Conservation (phyloP, 2,888 invertebrate species). For the Drosophila imparisetae region DNA sequence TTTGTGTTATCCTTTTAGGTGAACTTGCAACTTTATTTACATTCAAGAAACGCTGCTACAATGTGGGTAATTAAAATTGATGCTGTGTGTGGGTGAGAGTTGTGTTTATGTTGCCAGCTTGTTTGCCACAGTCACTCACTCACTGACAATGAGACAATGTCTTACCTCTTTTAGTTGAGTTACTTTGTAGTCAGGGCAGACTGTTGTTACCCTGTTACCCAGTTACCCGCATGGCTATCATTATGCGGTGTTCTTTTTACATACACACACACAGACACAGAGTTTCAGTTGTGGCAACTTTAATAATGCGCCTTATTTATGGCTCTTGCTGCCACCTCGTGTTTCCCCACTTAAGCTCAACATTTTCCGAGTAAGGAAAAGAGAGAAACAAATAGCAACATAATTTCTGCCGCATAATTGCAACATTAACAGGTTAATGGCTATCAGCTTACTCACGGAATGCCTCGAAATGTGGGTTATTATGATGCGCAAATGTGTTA, state of each 20-base stretch:
- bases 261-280: neutral
- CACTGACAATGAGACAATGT: constrained; percentile 15
- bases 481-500: constrained; percentile 74
- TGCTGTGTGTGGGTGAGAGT: constrained; percentile 27
- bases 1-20: constrained; percentile 22
- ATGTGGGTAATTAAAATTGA: constrained; percentile 79
- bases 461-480: constrained; percentile 52
- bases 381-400: constrained; percentile 49
- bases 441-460: constrained; percentile 45
- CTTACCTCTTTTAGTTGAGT: constrained; percentile 23
- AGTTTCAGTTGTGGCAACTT: constrained; percentile 57
- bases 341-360: constrained; percentile 18
- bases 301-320: constrained; percentile 61
- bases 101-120: constrained; percentile 62
- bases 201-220: constrained; percentile 8
- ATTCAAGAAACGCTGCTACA: constrained; percentile 45
- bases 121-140: constrained; percentile 27
- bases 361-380: constrained; percentile 12
- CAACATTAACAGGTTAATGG: constrained; percentile 79
- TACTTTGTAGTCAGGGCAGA: constrained; percentile 36
- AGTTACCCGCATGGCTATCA: constrained; percentile 22
- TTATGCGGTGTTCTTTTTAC: constrained; percentile 36
- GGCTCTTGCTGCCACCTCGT: constrained; percentile 27
- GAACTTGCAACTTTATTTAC: constrained; percentile 55
- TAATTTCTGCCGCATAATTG: constrained; percentile 74